Evolutionary conservation across 1,140 invertebrate species (phyloP).

Genomic region (Drosophila biarmipes): DNA sequence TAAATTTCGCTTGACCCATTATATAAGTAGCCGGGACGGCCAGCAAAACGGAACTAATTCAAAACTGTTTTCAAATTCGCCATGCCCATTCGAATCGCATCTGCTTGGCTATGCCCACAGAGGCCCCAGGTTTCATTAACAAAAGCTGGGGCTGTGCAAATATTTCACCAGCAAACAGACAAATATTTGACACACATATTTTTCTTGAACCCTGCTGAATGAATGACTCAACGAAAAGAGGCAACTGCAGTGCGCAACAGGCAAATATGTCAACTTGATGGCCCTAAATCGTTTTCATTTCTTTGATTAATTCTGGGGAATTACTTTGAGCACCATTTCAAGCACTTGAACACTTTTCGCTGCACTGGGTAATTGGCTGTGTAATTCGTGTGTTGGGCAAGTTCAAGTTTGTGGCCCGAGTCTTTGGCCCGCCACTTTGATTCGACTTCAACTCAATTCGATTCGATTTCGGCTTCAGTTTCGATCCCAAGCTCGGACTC

Average conservation of each 20-base stretch:
- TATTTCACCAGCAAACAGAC: slow-evolving; percentile 42
- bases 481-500: slow-evolving; percentile 14
- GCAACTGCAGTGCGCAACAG: slow-evolving; percentile 32
- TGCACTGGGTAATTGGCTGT: slow-evolving; percentile 26
- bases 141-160: slow-evolving; percentile 42
- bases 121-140: slow-evolving; percentile 41
- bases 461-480: slow-evolving; percentile 8
- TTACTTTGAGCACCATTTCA: not conserved
- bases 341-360: slow-evolving; percentile 23
- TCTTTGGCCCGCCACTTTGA: slow-evolving; percentile 54
- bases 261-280: slow-evolving; percentile 17
- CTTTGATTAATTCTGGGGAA: slow-evolving; percentile 2
- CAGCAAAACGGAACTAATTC: slow-evolving; percentile 70
- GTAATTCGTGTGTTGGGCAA: slow-evolving; percentile 42
- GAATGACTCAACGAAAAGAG: slow-evolving; percentile 52
- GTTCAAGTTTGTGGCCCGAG: slow-evolving; percentile 81
- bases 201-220: slow-evolving; percentile 38
- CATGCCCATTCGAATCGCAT: slow-evolving; percentile 22
- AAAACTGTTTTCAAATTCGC: slow-evolving; percentile 23
- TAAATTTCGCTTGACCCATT: slow-evolving; percentile 65
- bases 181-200: slow-evolving; percentile 63
- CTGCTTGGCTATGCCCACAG: slow-evolving; percentile 16
- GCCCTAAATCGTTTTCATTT: not conserved
- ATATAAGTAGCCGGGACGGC: slow-evolving; percentile 54
- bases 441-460: slow-evolving; percentile 19